Conservation (phyloP, 2,888 invertebrate genomes). For the Andrena praecox region DNA sequence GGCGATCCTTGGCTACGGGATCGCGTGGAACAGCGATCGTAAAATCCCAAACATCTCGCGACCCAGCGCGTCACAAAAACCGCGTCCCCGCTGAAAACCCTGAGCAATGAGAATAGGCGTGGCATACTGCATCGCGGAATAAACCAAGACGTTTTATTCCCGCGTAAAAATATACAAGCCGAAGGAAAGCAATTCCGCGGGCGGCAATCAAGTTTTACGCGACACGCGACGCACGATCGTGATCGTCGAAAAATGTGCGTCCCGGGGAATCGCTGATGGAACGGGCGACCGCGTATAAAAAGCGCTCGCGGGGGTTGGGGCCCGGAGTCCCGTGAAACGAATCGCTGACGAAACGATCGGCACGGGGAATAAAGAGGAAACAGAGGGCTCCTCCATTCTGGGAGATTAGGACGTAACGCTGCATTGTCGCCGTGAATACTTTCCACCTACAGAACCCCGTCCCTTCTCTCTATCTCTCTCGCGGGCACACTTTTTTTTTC, state of each 20-base stretch:
- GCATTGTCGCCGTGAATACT: constrained; percentile 65
- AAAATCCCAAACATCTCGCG: neutral
- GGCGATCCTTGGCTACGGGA: neutral
- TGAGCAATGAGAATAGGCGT: constrained; percentile 5
- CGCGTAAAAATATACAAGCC: constrained; percentile 36
- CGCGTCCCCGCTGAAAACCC: neutral
- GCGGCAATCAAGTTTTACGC: constrained; percentile 28
- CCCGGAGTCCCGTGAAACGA: constrained; percentile 41
- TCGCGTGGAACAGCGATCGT: neutral
- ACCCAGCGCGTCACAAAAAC: neutral
- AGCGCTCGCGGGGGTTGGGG: neutral
- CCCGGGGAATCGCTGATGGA: constrained; percentile 7
- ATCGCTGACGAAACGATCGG: constrained; percentile 60
- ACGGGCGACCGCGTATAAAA: constrained; percentile 1
- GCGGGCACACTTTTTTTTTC: neutral
- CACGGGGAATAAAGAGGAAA: constrained; percentile 1
- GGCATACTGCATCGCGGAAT: neutral
- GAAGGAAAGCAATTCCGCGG: constrained; percentile 16
- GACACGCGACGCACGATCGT: neutral
- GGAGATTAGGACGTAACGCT: constrained; percentile 62
- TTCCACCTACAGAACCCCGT: neutral
- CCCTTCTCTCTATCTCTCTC: neutral
- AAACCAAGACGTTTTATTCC: constrained; percentile 36
- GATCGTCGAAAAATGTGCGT: constrained; percentile 18
- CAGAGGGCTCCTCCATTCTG: constrained; percentile 51